phyloP scores from a whole-genome alignment of 2,797 vertebrate genomes.

The Danio aesculapii region DNA sequence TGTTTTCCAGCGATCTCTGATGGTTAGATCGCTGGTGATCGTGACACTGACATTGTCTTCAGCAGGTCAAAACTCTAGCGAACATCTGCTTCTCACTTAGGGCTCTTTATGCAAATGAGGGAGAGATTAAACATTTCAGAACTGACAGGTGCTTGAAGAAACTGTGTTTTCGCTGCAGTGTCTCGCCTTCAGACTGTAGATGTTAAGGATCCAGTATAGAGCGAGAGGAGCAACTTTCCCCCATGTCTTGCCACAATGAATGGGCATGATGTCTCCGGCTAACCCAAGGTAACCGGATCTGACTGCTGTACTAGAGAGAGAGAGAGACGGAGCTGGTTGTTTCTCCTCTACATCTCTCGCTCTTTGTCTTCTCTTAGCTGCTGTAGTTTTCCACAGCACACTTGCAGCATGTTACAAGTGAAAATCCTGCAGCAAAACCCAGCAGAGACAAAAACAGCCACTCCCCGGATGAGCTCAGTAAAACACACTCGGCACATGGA shows the following conservation, averaged over 20 bases:
- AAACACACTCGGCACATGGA: slow-evolving; percentile 51
- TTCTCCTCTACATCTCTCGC: slow-evolving; percentile 41
- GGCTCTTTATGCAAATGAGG: too few relatives aligned
- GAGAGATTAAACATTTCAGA: too few relatives aligned
- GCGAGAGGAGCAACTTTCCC: slow-evolving; percentile 51
- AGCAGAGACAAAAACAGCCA: slow-evolving; percentile 74
- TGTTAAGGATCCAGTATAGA: slow-evolving; percentile 2
- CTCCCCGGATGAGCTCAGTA: slow-evolving; percentile 69
- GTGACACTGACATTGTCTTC: too few relatives aligned
- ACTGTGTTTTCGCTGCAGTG: too few relatives aligned
- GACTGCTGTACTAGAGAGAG: slow-evolving; percentile 60
- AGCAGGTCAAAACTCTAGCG: too few relatives aligned
- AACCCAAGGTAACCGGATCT: slow-evolving; percentile 65
- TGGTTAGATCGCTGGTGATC: too few relatives aligned
- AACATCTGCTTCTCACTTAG: too few relatives aligned
- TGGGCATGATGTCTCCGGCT: slow-evolving; percentile 67
- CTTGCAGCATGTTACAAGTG: slow-evolving; percentile 57
- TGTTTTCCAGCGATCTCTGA: too few relatives aligned
- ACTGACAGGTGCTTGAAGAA: too few relatives aligned
- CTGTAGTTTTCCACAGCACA: slow-evolving; percentile 63
- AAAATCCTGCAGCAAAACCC: slow-evolving; percentile 76
- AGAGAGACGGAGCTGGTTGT: slow-evolving; percentile 42
- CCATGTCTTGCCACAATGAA: slow-evolving; percentile 59
- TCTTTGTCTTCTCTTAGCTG: slow-evolving; percentile 54
- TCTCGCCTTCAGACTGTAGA: not conserved